These are phyloP conservation scores for Hyperopisus bebe DNA, from an alignment of 2,113 vertebrate genomes.

Conservation along the genomic window DNA sequence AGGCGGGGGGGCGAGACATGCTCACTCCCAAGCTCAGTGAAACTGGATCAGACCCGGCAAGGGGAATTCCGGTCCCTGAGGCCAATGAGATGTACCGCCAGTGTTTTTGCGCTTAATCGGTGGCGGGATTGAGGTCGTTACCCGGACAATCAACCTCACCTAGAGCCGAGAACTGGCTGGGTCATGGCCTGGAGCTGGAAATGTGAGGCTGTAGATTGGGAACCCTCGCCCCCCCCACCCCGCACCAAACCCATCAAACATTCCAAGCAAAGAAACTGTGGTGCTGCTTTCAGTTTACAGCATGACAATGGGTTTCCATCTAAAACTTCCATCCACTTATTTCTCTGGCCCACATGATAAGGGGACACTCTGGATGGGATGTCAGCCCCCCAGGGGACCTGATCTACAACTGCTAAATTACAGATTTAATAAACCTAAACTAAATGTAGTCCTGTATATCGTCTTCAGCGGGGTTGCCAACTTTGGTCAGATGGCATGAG, in stretches of 20 bases:
- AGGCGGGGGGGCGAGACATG: neutral
- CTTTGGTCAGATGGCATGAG: too few species aligned
- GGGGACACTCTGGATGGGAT: conserved; percentile 27
- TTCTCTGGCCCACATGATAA: neutral
- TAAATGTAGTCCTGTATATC: neutral
- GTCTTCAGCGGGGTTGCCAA: conserved; percentile 38
- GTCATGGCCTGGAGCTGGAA: neutral
- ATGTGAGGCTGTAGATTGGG: neutral
- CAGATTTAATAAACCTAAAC: conserved; percentile 40
- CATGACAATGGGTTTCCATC: neutral
- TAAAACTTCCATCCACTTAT: neutral
- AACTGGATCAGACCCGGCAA: neutral
- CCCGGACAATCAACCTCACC: neutral
- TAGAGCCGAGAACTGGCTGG: neutral
- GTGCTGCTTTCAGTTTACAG: neutral
- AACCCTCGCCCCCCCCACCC: neutral
- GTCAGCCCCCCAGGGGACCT: conserved; percentile 53
- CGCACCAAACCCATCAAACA: neutral
- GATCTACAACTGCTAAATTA: conserved; percentile 46
- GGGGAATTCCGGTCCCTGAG: neutral
- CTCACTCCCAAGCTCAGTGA: neutral
- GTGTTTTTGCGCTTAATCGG: neutral
- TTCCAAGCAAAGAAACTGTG: neutral
- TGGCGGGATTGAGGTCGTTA: neutral
- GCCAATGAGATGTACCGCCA: neutral